A percentile compares a stretch with the other conserved stretches of the same genome.
These are phyloP conservation scores for Ridgeia piscesae DNA, from an alignment of 1,140 invertebrate species.

Conservation along the genomic window DNA sequence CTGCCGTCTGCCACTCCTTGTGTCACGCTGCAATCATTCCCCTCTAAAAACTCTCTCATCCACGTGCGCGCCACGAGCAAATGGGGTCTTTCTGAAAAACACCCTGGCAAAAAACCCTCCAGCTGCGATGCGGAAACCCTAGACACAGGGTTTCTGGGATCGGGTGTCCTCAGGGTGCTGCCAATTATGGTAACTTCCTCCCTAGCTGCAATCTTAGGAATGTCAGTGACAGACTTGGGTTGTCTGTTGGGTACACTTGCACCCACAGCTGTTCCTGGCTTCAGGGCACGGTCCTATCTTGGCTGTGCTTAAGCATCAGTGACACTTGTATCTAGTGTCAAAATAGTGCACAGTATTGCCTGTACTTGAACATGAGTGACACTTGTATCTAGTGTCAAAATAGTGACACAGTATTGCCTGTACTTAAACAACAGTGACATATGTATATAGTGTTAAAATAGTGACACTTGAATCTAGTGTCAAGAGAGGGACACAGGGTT, in stretches of 20 bases:
- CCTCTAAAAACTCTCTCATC: not conserved
- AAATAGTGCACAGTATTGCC: no score
- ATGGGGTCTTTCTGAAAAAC: not conserved
- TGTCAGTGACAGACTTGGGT: not conserved
- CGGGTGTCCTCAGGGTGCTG: not conserved
- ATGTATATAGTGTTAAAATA: no score
- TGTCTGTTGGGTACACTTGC: not conserved
- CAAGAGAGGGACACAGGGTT: no score
- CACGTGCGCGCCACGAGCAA: not conserved
- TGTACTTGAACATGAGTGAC: no score
- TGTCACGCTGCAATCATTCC: not conserved
- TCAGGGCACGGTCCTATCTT: no score
- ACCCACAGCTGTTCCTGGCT: not conserved
- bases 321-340: no score
- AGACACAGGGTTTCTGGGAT: conserved; percentile 3
- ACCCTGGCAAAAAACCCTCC: not conserved
- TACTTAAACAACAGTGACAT: no score
- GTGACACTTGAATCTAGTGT: no score
- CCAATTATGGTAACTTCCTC: not conserved
- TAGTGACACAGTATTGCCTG: no score
- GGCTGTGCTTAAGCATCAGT: no score
- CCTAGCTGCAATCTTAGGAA: not conserved
- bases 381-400: no score
- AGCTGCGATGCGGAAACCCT: not conserved
- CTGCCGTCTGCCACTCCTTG: not conserved